These are phyloP conservation scores for Cliona cf. orientalis DNA, from an alignment of 37 sponge, comb jelly and placozoan species.

Conservation along the genomic window DNA sequence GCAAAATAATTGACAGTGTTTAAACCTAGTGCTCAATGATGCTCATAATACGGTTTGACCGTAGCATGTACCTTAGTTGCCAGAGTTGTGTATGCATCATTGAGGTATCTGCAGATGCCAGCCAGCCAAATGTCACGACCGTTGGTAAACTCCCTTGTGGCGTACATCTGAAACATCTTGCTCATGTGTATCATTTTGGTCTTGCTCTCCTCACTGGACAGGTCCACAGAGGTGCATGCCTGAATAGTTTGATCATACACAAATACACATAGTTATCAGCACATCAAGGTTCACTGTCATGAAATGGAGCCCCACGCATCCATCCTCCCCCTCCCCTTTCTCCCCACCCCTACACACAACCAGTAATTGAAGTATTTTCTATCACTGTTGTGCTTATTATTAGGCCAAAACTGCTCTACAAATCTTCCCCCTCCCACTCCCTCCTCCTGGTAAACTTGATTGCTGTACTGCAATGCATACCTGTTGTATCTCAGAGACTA, in stretches of 20 bases:
- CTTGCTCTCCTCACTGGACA: constrained; percentile 42
- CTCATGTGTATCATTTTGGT: constrained; percentile 68
- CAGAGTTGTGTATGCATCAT: constrained; percentile 60
- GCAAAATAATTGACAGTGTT: too few species aligned
- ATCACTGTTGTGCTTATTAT: background rate
- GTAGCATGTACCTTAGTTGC: constrained; percentile 37
- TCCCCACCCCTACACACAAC: background rate
- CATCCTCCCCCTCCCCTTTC: background rate
- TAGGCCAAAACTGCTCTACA: too few species aligned
- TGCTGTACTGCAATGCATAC: constrained; percentile 15
- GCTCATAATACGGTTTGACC: background rate
- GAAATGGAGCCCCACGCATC: background rate
- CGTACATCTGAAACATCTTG: constrained; percentile 79
- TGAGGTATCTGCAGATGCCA: constrained; percentile 71
- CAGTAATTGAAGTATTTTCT: background rate
- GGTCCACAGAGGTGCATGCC: constrained; percentile 55
- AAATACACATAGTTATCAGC: background rate
- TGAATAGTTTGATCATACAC: background rate
- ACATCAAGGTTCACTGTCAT: too few species aligned
- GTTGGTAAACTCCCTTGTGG: constrained; percentile 52
- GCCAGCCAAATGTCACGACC: constrained; percentile 61
- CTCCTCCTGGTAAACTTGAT: background rate
- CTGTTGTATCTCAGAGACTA: constrained; percentile 56
- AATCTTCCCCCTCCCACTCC: background rate
- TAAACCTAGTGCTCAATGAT: background rate